phyloP scores from a whole-genome alignment of 2,113 vertebrate species.

The Heterotis niloticus region DNA sequence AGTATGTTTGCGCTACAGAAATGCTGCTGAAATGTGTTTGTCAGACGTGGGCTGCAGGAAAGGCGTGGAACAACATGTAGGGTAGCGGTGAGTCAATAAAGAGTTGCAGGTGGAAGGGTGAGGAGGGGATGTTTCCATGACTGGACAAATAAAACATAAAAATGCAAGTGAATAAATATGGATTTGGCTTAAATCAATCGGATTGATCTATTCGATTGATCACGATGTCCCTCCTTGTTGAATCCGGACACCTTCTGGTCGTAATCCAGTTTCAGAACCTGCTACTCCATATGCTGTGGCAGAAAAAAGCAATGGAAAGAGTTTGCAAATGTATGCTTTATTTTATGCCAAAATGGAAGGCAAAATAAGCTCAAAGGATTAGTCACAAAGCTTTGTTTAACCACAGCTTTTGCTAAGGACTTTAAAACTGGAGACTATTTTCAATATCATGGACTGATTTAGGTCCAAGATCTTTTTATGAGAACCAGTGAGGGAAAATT shows the following conservation, averaged over 20 bases:
- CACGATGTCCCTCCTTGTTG: no score
- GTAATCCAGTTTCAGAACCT: no score
- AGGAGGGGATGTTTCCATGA: no score
- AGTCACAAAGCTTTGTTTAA: background rate
- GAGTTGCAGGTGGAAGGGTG: no score
- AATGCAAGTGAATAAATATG: no score
- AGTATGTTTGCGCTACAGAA: conserved; percentile 48
- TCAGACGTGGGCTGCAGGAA: conserved; percentile 35
- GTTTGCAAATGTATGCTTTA: background rate
- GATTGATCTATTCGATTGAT: no score
- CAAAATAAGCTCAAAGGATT: background rate
- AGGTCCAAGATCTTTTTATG: background rate
- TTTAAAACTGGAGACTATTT: background rate
- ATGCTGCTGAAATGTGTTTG: conserved; percentile 56
- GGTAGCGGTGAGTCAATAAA: background rate
- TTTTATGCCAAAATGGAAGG: background rate
- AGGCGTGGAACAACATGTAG: background rate
- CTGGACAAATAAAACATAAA: no score
- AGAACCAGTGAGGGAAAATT: no score
- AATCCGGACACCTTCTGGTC: no score
- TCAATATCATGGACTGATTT: background rate
- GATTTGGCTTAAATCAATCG: no score
- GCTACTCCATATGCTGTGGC: no score
- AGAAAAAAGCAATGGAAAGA: background rate
- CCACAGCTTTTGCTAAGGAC: background rate